These are phyloP conservation scores for Bubo blakistoni DNA, from an alignment of 2,113 vertebrate genomes.

Conservation along the genomic window DNA sequence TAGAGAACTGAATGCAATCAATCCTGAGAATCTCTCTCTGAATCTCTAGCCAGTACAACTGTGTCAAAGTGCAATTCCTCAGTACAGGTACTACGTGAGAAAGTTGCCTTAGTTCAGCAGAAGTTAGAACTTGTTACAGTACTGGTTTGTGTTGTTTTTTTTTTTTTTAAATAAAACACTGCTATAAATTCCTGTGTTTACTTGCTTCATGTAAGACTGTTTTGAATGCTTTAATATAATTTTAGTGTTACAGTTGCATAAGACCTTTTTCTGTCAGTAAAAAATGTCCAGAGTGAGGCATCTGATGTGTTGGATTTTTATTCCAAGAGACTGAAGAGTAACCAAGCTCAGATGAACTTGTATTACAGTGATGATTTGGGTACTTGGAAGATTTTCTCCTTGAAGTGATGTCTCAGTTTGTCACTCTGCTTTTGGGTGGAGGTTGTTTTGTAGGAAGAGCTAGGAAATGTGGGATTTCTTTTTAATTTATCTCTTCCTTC, in stretches of 20 bases:
- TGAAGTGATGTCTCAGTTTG: not conserved
- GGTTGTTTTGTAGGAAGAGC: not conserved
- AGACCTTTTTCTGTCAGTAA: not conserved
- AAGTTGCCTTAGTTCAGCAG: not conserved
- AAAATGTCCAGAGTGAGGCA: not conserved
- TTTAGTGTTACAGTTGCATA: not conserved
- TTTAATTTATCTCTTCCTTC: not conserved
- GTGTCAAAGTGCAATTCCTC: not conserved
- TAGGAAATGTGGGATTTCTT: not conserved
- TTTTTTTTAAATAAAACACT: not conserved
- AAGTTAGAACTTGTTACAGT: not conserved
- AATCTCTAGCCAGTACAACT: not conserved
- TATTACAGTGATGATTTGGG: not conserved
- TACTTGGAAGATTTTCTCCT: not conserved
- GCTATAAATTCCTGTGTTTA: not conserved
- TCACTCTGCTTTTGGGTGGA: not conserved
- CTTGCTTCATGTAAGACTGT: not conserved
- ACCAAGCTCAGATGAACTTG: not conserved
- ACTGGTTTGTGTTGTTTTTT: no score
- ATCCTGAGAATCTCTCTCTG: not conserved
- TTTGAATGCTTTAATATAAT: not conserved
- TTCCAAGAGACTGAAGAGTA: not conserved
- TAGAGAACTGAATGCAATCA: not conserved
- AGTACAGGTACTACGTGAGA: accelerated
- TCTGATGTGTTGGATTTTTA: not conserved